Conservation (phyloP, 1,140 invertebrate species). For the Teleogryllus occipitalis region DNA sequence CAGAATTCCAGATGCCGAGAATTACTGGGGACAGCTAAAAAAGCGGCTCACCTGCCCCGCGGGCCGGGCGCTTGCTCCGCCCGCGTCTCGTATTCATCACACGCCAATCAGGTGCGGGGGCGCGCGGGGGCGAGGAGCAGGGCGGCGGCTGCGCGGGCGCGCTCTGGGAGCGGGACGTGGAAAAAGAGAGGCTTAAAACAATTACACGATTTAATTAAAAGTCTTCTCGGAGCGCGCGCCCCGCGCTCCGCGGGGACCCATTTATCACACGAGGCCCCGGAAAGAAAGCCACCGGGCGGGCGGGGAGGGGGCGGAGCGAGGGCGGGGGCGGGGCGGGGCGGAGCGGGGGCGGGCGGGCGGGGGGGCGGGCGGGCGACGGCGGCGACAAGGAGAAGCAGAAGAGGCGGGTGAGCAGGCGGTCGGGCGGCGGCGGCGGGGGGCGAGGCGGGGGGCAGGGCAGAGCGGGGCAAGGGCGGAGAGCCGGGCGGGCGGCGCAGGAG, state of each 20-base stretch:
- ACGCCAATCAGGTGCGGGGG: background rate
- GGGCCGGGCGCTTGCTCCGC: background rate
- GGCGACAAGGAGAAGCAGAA: too few species aligned
- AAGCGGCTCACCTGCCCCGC: background rate
- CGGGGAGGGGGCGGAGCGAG: too few species aligned
- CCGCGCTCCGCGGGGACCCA: constrained; percentile 11
- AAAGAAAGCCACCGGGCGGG: background rate
- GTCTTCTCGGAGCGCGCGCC: constrained; percentile 2
- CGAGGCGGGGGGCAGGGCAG: too few species aligned
- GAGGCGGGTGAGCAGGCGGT: too few species aligned
- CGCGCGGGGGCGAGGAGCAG: background rate
- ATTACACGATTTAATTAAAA: constrained; percentile 19
- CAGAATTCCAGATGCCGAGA: background rate
- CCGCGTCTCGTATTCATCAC: background rate
- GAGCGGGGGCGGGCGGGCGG: too few species aligned
- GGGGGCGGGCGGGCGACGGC: too few species aligned
- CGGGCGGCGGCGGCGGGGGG: too few species aligned
- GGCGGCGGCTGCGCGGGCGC: too few species aligned
- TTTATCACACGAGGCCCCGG: constrained; percentile 10
- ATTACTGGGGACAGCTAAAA: background rate
- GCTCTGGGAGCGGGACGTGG: background rate
- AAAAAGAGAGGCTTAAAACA: constrained; percentile 13
- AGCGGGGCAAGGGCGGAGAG: too few species aligned
- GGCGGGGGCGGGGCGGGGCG: too few species aligned
- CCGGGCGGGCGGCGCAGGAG: background rate